Conservation (phyloP, 2,797 vertebrate genomes). For the Centroberyx gerrardi region DNA sequence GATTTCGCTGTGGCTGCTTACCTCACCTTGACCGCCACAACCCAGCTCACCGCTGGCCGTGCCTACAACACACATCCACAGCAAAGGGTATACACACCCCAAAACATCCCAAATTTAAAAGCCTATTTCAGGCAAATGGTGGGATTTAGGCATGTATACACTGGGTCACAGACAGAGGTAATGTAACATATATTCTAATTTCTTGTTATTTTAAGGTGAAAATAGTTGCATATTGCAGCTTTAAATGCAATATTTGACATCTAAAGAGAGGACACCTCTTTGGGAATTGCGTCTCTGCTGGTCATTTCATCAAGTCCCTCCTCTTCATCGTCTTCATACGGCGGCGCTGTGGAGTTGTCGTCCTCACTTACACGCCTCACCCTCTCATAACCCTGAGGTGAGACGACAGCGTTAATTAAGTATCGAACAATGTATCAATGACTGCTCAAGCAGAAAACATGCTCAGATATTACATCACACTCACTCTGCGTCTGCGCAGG, state of each 20-base stretch:
- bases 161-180: no score
- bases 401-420: constrained; percentile 11
- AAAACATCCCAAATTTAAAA: no score
- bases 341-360: constrained; percentile 87
- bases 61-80: no score
- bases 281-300: constrained; percentile 84
- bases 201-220: no score
- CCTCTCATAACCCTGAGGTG: constrained; percentile 90
- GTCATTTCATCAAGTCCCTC: constrained; percentile 78
- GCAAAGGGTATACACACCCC: no score
- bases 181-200: no score
- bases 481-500: constrained; percentile 90
- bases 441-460: background rate
- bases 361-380: constrained; percentile 95
- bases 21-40: no score
- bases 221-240: background rate
- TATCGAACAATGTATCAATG: constrained; percentile 6
- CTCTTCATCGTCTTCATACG: constrained; percentile 92
- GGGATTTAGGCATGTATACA: no score
- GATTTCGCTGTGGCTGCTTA: no score
- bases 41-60: no score
- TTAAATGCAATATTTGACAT: background rate
- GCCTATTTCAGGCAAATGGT: no score
- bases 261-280: constrained; percentile 79
- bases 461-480: constrained; percentile 49